Conservation (phyloP, 2,113 vertebrate species). For the Burhinus oedicnemus region DNA sequence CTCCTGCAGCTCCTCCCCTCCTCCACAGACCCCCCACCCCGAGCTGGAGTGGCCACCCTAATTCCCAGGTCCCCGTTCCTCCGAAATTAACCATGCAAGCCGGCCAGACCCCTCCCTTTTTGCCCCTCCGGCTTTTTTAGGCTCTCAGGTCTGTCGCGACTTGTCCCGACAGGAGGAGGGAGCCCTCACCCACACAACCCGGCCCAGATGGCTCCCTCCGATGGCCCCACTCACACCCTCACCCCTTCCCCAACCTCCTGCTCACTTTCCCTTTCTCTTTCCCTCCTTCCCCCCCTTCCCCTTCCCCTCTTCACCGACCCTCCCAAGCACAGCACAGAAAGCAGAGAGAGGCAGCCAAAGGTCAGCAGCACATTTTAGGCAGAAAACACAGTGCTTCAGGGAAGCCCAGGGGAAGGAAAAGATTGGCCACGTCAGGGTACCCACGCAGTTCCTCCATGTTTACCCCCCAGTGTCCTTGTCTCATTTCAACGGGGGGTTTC, state of each 20-base stretch:
- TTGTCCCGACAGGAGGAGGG: background rate
- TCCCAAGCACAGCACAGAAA: background rate
- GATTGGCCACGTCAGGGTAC: background rate
- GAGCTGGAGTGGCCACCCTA: background rate
- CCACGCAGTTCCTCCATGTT: background rate
- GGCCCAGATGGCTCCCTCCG: rapidly evolving
- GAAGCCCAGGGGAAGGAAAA: background rate
- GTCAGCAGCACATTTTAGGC: background rate
- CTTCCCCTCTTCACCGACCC: background rate
- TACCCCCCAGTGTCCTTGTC: background rate
- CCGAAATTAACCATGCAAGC: background rate
- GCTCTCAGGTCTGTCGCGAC: background rate
- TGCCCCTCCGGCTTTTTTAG: rapidly evolving
- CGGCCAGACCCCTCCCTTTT: background rate
- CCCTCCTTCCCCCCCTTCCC: background rate
- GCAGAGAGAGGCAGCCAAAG: background rate
- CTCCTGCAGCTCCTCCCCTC: background rate
- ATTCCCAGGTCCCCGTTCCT: background rate
- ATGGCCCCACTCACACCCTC: background rate
- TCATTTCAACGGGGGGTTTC: background rate
- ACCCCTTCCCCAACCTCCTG: background rate
- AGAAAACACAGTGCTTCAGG: background rate
- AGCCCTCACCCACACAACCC: rapidly evolving
- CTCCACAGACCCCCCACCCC: too few relatives aligned
- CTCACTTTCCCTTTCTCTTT: background rate